phyloP scores from a whole-genome alignment of 2,888 invertebrate genomes.

The Cataglyphis albicans region DNA sequence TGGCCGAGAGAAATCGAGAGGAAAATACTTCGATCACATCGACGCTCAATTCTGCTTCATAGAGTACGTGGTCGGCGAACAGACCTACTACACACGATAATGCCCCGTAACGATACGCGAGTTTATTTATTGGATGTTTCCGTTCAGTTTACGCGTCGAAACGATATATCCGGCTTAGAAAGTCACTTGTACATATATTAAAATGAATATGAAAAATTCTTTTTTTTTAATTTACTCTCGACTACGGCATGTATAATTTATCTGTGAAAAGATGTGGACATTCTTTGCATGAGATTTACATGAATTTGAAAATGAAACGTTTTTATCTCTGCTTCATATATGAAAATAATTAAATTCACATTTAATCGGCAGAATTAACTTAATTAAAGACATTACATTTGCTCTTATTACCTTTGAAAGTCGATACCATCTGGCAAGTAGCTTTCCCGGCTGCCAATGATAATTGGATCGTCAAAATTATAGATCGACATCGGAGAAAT shows the following conservation, averaged over 20 bases:
- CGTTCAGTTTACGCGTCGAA: neutral
- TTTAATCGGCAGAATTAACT: neutral
- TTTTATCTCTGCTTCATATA: neutral
- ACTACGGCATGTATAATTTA: neutral
- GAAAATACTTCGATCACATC: conserved; percentile 39
- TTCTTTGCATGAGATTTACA: neutral
- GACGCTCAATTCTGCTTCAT: conserved; percentile 3
- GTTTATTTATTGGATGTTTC: conserved; percentile 15
- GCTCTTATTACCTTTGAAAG: neutral
- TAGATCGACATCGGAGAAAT: conserved; percentile 43
- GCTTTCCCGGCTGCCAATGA: neutral
- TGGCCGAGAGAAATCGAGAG: conserved; percentile 46
- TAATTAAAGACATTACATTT: neutral
- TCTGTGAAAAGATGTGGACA: neutral
- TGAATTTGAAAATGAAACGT: neutral
- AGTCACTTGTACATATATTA: neutral
- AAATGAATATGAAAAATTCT: neutral
- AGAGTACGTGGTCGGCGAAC: neutral
- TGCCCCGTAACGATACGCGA: conserved; percentile 10
- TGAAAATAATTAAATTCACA: neutral
- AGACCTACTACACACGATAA: neutral
- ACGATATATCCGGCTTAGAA: neutral
- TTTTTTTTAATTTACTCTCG: neutral
- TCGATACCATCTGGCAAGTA: neutral
- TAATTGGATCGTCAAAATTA: neutral